Conservation (phyloP, 2,797 vertebrate species). For the Onychomys torridus region DNA sequence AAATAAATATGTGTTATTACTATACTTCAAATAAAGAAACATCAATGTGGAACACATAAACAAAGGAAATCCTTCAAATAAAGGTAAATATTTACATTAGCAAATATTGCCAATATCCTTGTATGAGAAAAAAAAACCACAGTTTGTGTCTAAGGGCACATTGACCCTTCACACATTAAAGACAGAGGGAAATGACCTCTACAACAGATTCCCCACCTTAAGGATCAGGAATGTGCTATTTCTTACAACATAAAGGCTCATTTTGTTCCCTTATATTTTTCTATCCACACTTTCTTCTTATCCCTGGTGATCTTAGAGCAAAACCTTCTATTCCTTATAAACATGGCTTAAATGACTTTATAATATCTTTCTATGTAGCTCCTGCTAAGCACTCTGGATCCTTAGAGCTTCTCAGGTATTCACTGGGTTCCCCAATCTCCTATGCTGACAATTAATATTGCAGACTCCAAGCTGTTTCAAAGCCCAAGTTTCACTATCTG, state of each 20-base stretch:
- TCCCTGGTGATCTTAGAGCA: not conserved
- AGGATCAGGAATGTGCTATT: not conserved
- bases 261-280: not conserved
- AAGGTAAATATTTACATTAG: not conserved
- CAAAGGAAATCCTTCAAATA: constrained; percentile 2
- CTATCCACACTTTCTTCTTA: not conserved
- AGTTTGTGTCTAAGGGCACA: not conserved
- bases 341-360: not conserved
- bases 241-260: not conserved
- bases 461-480: not conserved
- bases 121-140: not conserved
- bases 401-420: not conserved
- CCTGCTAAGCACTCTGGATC: too few relatives aligned
- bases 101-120: not conserved
- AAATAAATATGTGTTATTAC: not conserved
- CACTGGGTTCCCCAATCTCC: not conserved
- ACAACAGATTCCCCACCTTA: not conserved
- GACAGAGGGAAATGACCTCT: not conserved
- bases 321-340: not conserved
- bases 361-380: not conserved
- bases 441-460: not conserved
- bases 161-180: not conserved
- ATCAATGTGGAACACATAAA: not conserved
- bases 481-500: not conserved
- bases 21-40: constrained; percentile 11